Conservation (phyloP, 2,888 invertebrate genomes). For the Abscondita cerata region DNA sequence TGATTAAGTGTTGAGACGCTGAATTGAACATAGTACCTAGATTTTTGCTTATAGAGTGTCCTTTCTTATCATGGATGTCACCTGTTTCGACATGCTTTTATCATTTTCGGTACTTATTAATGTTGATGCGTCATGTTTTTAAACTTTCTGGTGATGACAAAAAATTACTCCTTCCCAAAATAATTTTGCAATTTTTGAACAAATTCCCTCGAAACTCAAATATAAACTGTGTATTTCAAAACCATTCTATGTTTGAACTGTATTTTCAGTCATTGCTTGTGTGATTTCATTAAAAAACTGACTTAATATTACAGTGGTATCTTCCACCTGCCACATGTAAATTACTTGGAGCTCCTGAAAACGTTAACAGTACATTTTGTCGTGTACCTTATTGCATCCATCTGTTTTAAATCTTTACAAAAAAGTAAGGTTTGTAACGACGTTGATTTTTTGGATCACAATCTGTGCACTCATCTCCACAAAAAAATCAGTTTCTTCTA, state of each 20-base stretch:
- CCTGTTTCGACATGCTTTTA: not conserved
- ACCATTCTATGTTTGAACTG: not conserved
- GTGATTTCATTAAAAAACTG: conserved; percentile 2
- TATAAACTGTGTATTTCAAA: conserved; percentile 8
- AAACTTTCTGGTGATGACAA: conserved; percentile 9
- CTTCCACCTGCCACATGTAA: not conserved
- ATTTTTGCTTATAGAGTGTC: not conserved
- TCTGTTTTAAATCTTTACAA: not conserved
- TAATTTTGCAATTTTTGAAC: conserved; percentile 1
- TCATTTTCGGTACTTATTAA: conserved; percentile 3
- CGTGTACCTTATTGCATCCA: not conserved
- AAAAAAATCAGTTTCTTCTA: not conserved
- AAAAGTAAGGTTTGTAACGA: not conserved
- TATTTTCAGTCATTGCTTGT: conserved; percentile 1
- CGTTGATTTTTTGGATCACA: not conserved
- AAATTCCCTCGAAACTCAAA: conserved; percentile 4
- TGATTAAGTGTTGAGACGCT: not conserved
- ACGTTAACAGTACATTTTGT: not conserved
- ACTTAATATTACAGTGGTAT: not conserved
- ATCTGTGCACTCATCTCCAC: not conserved
- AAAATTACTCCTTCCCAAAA: not conserved
- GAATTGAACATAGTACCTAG: conserved; percentile 2
- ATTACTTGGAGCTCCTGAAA: not conserved
- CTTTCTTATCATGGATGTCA: conserved; percentile 2
- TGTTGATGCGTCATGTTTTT: conserved; percentile 2